phyloP scores from a whole-genome alignment of 2,797 vertebrate genomes.

The Gastrophryne carolinensis region DNA sequence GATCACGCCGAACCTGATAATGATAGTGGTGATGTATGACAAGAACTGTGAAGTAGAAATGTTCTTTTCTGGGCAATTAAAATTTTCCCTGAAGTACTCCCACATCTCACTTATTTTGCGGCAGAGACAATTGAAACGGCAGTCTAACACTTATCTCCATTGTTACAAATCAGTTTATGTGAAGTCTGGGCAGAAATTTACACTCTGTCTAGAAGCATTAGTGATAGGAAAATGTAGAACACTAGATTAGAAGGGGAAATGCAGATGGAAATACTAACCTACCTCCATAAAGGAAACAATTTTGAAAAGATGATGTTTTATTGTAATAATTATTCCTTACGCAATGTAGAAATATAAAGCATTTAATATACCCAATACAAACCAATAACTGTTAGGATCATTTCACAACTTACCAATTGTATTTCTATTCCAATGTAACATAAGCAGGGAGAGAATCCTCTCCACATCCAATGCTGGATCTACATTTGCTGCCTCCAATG shows the following conservation, averaged over 20 bases:
- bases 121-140: conserved; percentile 22
- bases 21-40: conserved; percentile 13
- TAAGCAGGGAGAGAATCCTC: too few relatives aligned
- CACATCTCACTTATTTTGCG: conserved; percentile 15
- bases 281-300: too few relatives aligned
- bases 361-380: too few relatives aligned
- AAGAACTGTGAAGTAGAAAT: conserved; percentile 20
- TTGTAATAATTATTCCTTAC: too few relatives aligned
- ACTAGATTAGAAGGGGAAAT: not conserved
- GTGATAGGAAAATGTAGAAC: not conserved
- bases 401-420: too few relatives aligned
- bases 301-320: too few relatives aligned
- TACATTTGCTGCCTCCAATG: too few relatives aligned
- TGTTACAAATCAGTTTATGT: conserved; percentile 26
- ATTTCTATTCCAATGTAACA: too few relatives aligned
- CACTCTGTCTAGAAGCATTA: not conserved
- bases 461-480: too few relatives aligned
- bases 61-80: conserved; percentile 42
- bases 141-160: conserved; percentile 15
- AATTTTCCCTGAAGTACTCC: conserved; percentile 35
- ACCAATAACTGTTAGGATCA: too few relatives aligned
- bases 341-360: too few relatives aligned
- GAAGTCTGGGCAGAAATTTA: not conserved
- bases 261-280: not conserved
- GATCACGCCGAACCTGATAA: not conserved